Evolutionary conservation across 2,888 invertebrate genomes (phyloP).

Genomic region (Diloba caeruleocephala): DNA sequence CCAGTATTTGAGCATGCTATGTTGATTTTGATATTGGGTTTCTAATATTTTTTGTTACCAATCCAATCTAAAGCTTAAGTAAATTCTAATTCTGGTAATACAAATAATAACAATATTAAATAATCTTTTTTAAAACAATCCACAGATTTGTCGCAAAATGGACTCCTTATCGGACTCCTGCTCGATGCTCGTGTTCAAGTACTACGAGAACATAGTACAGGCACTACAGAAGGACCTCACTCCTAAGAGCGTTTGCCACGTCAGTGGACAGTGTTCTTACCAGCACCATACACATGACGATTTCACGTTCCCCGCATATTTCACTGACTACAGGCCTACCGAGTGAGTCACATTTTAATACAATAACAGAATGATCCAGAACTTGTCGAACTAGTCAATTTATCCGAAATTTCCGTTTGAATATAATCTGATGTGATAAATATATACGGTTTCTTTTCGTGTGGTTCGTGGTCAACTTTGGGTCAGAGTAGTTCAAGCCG

Average conservation of each 20-base stretch:
- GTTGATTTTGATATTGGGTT: no score
- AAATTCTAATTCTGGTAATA: no score
- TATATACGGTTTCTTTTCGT: no score
- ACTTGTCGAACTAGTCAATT: no score
- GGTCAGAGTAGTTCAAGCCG: no score
- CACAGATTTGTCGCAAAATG: constrained; percentile 90
- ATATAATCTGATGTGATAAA: no score
- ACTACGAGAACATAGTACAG: constrained; percentile 92
- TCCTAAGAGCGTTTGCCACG: constrained; percentile 91
- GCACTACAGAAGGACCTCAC: constrained; percentile 90
- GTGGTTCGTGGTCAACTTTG: no score
- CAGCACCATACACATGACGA: constrained; percentile 91
- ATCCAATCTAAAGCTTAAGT: no score
- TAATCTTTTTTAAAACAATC: neutral
- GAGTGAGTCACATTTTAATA: constrained; percentile 71
- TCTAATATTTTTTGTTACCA: no score
- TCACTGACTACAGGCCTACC: constrained; percentile 88
- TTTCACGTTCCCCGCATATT: constrained; percentile 87
- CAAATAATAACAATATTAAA: no score
- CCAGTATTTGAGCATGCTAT: no score
- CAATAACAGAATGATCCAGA: neutral
- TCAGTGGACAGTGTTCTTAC: constrained; percentile 93
- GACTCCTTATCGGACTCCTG: constrained; percentile 94
- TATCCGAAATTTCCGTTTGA: no score
- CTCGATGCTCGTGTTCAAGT: constrained; percentile 91